These are phyloP conservation scores for Nannobrachium achirus DNA, from an alignment of 2,113 vertebrate species.

Conservation along the genomic window DNA sequence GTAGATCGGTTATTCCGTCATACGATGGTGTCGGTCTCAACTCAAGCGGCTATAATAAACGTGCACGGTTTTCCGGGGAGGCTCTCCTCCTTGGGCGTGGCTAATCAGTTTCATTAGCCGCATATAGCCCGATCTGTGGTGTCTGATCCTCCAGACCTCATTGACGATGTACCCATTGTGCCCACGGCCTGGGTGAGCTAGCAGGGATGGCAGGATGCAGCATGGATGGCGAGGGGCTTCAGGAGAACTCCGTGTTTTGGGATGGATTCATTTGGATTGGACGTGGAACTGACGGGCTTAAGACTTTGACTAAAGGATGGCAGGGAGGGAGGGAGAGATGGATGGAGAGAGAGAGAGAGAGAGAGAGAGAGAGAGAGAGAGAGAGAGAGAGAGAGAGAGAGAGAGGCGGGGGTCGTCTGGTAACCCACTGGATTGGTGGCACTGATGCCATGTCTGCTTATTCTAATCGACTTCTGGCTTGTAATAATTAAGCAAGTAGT, in stretches of 20 bases:
- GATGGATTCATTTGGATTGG: slow-evolving; percentile 68
- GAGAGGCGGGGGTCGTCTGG: slow-evolving; percentile 8
- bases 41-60: too few species aligned
- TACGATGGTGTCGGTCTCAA: too few species aligned
- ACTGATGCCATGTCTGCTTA: too few species aligned
- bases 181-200: not conserved
- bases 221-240: slow-evolving; percentile 29
- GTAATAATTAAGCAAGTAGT: too few species aligned
- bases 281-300: slow-evolving; percentile 71
- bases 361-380: slow-evolving; percentile 7
- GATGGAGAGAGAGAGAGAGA: slow-evolving; percentile 24
- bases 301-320: slow-evolving; percentile 7
- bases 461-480: too few species aligned
- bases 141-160: slow-evolving; percentile 4
- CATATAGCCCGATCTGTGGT: slow-evolving; percentile 20
- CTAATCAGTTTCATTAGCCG: slow-evolving; percentile 16
- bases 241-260: slow-evolving; percentile 39
- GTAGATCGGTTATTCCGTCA: slow-evolving; percentile 21
- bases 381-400: slow-evolving; percentile 27
- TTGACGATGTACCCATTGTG: slow-evolving; percentile 16
- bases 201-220: slow-evolving; percentile 5
- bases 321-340: slow-evolving; percentile 6
- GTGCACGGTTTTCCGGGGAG: too few species aligned
- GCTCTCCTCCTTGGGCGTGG: not conserved
- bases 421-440: slow-evolving; percentile 48